Evolutionary conservation across 2,797 vertebrate genomes (phyloP).

Genomic region (Leptodactylus fallax): DNA sequence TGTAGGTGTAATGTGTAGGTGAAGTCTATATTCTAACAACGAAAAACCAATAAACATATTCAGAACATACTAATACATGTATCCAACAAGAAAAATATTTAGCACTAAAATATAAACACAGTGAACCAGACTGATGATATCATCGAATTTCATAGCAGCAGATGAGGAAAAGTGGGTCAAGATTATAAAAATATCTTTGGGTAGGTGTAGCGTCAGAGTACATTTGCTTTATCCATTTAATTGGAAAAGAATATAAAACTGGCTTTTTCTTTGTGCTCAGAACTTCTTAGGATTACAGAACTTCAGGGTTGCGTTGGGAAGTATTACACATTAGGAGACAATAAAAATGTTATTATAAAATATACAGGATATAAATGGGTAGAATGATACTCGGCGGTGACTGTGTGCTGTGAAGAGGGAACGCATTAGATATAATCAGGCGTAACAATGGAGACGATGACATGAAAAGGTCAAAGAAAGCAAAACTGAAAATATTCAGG

Average conservation of each 20-base stretch:
- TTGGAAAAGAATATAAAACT: not conserved
- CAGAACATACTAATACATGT: not conserved
- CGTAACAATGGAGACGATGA: not conserved
- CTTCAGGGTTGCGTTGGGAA: not conserved
- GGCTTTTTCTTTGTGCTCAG: not conserved
- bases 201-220: constrained; percentile 10
- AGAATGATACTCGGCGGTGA: not conserved
- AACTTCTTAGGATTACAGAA: not conserved
- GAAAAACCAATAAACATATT: too few relatives aligned
- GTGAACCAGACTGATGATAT: not conserved
- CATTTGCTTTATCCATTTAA: not conserved
- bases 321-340: not conserved
- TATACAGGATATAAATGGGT: not conserved
- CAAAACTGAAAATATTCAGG: not conserved
- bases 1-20: too few relatives aligned
- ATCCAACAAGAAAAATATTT: not conserved
- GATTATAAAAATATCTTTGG: constrained; percentile 21
- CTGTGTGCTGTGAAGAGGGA: not conserved
- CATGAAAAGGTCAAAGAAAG: not conserved
- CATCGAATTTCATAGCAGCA: not conserved
- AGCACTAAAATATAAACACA: not conserved
- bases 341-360: not conserved
- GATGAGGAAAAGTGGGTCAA: constrained; percentile 18
- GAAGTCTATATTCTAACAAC: too few relatives aligned
- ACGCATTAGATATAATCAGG: not conserved